Percentiles rank a stretch among this genome's conserved stretches.
Conservation (phyloP, 1,140 invertebrate genomes). For the Trichomalopsis sarcophagae region DNA sequence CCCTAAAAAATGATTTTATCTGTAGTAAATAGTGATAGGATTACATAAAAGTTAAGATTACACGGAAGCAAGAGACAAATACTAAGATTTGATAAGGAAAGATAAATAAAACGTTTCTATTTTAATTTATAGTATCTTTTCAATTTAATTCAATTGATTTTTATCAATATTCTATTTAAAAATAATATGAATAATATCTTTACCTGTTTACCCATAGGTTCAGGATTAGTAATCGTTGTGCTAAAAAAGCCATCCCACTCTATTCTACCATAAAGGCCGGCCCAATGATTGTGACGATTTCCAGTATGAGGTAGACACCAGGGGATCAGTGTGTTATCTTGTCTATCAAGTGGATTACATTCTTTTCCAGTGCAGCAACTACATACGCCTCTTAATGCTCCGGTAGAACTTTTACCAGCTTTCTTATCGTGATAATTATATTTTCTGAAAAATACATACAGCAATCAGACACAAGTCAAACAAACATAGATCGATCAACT, state of each 20-base stretch:
- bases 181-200: neutral
- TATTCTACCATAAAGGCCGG: conserved; percentile 82
- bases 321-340: conserved; percentile 91
- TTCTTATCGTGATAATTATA: conserved; percentile 85
- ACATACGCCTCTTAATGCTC: conserved; percentile 86
- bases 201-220: conserved; percentile 93
- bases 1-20: conserved; percentile 52
- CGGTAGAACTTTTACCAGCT: conserved; percentile 78
- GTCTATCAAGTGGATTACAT: conserved; percentile 85
- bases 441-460: conserved; percentile 68
- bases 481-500: neutral
- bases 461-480: conserved; percentile 1
- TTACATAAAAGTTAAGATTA: neutral
- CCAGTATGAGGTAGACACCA: conserved; percentile 94
- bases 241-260: conserved; percentile 91
- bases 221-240: conserved; percentile 92
- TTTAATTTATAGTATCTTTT: neutral
- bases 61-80: neutral
- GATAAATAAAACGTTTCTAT: neutral
- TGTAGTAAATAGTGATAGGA: neutral
- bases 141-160: neutral
- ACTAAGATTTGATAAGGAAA: neutral
- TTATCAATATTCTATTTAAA: conserved; percentile 2
- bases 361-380: conserved; percentile 80
- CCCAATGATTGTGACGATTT: conserved; percentile 91